phyloP scores from a whole-genome alignment of 2,888 invertebrate species.

The Meiosimyza decipiens region DNA sequence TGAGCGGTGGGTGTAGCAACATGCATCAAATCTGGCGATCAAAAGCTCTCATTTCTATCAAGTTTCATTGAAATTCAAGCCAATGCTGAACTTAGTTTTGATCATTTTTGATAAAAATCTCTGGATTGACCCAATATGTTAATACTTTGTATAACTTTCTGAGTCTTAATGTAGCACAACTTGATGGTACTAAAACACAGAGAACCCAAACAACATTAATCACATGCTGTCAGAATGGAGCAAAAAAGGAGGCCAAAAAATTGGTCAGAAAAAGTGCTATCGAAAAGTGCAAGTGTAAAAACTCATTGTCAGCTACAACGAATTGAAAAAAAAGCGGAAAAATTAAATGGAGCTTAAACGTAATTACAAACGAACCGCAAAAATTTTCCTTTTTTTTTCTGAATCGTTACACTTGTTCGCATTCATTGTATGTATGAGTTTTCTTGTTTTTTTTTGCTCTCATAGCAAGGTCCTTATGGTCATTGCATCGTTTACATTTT shows the following conservation, averaged over 20 bases:
- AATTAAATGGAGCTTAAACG: constrained; percentile 37
- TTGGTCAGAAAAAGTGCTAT: constrained; percentile 1
- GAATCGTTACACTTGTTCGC: constrained; percentile 36
- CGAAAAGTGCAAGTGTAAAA: constrained; percentile 15
- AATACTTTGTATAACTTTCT: too few species aligned
- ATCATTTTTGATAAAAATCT: too few species aligned
- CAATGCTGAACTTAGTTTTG: too few species aligned
- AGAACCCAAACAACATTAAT: not conserved
- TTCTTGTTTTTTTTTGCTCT: not conserved
- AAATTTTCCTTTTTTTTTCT: constrained; percentile 28
- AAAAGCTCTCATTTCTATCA: too few species aligned
- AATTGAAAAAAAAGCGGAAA: constrained; percentile 16
- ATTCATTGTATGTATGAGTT: constrained; percentile 26
- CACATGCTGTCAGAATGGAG: not conserved
- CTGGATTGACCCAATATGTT: too few species aligned
- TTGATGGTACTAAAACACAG: too few species aligned
- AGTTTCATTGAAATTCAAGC: too few species aligned
- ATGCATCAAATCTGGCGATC: too few species aligned
- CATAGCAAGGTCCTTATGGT: constrained; percentile 20
- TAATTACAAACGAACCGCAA: constrained; percentile 43
- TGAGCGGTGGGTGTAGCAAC: too few species aligned
- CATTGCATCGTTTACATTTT: constrained; percentile 18
- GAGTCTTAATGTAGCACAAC: too few species aligned
- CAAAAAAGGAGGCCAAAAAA: not conserved
- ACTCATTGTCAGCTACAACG: constrained; percentile 3